These are phyloP conservation scores for Phoebastria nigripes DNA, from an alignment of 2,797 vertebrate genomes.

Conservation along the genomic window DNA sequence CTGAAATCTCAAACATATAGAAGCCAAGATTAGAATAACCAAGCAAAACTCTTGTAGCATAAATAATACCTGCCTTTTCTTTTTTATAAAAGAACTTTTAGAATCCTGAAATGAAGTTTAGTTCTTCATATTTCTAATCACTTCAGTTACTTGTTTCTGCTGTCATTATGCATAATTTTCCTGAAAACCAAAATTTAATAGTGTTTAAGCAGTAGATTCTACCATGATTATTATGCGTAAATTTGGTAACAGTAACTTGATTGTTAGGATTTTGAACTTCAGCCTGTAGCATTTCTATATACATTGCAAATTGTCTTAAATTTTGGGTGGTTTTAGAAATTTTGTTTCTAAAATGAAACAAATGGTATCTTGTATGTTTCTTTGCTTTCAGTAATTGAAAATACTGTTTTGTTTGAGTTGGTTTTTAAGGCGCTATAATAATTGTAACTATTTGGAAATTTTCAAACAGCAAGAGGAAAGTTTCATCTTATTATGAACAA, in stretches of 20 bases:
- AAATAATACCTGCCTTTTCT: not conserved
- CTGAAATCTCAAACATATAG: not conserved
- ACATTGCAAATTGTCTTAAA: not conserved
- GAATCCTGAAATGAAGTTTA: not conserved
- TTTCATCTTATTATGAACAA: slow-evolving; percentile 88
- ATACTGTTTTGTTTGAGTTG: not conserved
- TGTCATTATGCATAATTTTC: not conserved
- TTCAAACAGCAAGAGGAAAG: slow-evolving; percentile 79
- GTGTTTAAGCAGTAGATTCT: not conserved
- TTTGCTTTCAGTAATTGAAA: not conserved
- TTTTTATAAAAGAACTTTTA: not conserved
- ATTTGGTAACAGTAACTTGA: not conserved
- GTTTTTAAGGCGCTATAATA: not conserved
- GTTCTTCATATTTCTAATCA: not conserved
- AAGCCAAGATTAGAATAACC: not conserved
- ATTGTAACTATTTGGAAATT: slow-evolving; percentile 25
- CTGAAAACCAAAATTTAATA: not conserved
- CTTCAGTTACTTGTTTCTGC: not conserved
- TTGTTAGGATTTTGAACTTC: not conserved
- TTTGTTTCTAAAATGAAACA: not conserved
- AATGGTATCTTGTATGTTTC: not conserved
- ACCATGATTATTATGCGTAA: not conserved
- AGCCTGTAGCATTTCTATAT: not conserved
- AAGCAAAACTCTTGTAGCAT: not conserved
- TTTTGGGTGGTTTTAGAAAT: accelerated